phyloP scores from a whole-genome alignment of 2,113 vertebrate species.

The Sorex fumeus region DNA sequence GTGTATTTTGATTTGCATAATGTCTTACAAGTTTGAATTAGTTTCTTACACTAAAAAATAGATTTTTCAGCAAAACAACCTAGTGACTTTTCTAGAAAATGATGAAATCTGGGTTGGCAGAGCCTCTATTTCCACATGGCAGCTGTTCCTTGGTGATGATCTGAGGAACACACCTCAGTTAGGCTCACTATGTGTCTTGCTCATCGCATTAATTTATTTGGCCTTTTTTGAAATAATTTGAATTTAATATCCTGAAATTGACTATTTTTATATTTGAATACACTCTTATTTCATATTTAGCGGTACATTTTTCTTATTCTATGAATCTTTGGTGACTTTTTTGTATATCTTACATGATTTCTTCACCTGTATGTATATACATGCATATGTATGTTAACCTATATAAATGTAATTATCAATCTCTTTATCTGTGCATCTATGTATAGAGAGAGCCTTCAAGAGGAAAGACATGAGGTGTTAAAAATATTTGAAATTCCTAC shows the following conservation, averaged over 20 bases:
- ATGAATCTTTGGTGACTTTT: neutral
- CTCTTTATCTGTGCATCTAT: too few species aligned
- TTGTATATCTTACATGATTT: neutral
- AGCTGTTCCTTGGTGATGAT: neutral
- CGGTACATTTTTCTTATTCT: neutral
- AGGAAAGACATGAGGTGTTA: neutral
- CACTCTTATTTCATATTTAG: neutral
- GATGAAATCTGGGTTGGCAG: neutral
- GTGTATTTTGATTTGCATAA: neutral
- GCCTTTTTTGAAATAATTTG: neutral
- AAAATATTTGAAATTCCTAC: too few species aligned
- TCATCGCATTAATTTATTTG: neutral
- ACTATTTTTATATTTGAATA: constrained; percentile 7
- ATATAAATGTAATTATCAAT: too few species aligned
- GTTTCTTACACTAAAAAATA: constrained; percentile 24
- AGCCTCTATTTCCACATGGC: neutral
- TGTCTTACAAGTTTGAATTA: constrained; percentile 40
- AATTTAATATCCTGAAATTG: neutral
- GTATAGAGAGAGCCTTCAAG: too few species aligned
- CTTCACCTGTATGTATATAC: too few species aligned
- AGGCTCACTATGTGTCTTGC: neutral
- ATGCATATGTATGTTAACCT: too few species aligned
- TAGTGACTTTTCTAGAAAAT: constrained; percentile 8
- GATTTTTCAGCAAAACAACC: neutral
- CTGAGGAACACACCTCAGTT: neutral